These are phyloP conservation scores for Cyclina sinensis DNA, from an alignment of 1,140 invertebrate genomes.

Conservation along the genomic window DNA sequence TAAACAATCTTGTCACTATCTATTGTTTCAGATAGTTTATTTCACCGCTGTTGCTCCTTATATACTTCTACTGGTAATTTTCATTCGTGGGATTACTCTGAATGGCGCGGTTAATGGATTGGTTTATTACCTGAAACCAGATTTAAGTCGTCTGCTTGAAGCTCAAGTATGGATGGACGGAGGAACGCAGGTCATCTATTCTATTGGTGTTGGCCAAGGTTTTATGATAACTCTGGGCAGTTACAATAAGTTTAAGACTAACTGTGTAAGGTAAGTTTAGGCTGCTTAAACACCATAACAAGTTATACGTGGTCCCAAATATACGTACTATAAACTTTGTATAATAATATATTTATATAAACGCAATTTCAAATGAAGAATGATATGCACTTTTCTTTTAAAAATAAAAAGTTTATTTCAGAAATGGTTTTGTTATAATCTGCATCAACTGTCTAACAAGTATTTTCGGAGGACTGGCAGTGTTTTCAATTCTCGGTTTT, in stretches of 20 bases:
- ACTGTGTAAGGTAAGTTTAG: slow-evolving; percentile 45
- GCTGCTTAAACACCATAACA: too few species aligned
- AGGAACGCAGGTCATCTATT: slow-evolving; percentile 38
- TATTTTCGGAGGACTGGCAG: slow-evolving; percentile 78
- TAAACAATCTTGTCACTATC: background rate
- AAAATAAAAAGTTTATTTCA: slow-evolving; percentile 8
- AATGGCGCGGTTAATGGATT: slow-evolving; percentile 22
- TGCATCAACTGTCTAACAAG: slow-evolving; percentile 67
- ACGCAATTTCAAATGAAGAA: too few species aligned
- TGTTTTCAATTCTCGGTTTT: slow-evolving; percentile 80
- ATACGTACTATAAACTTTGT: too few species aligned
- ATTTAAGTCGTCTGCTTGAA: slow-evolving; percentile 28
- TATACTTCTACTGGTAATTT: slow-evolving; percentile 11
- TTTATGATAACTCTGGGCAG: slow-evolving; percentile 51
- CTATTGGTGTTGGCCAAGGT: slow-evolving; percentile 32
- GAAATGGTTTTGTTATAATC: slow-evolving; percentile 46
- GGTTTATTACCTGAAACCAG: slow-evolving; percentile 53
- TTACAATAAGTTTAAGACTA: slow-evolving; percentile 51
- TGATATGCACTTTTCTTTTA: too few species aligned
- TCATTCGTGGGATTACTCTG: slow-evolving; percentile 37
- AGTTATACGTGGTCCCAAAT: too few species aligned
- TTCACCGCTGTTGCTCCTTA: slow-evolving; percentile 47
- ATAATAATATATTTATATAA: too few species aligned
- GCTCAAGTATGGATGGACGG: slow-evolving; percentile 46
- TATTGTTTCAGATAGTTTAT: slow-evolving; percentile 45